Base-by-base conservation (phyloP, 2,888 invertebrate species). In the Xestia sexstrigata region DNA sequence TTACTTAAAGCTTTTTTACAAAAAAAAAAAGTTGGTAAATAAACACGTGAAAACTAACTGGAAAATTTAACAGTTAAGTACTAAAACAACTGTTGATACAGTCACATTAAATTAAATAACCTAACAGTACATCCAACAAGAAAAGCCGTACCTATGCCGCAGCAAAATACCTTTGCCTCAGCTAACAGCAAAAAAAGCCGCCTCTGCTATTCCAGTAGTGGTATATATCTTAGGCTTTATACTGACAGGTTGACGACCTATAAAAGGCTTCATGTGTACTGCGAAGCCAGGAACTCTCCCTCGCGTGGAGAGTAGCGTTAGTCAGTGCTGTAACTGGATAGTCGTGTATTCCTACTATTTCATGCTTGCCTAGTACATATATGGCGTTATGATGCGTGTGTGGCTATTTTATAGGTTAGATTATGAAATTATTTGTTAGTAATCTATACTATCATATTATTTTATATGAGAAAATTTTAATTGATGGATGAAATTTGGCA, bases 231-330 rank as follows among this genome's bases (percentile, higher is more conserved):
- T 88, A 86, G 81, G 84, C 82, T 89, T 90, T 86, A 82, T 82
- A 86, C 84, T 90, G 90, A 89, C 92, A 92, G 94, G 95, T 95
- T 93, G 93, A 95, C 91, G 95, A 95, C 94, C 93, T 93, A 94
- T 95, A 94, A 95, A 95, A 94, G 93, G 92, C 93, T 93, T 93
- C 93, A 91, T 93, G 91, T 91, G 91, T 93, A 73, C 78, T 75
- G 91, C 89, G 90, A 86, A 92, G 93, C 90, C 89, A 90, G 92
- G 90, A 90, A 86, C 90, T 90, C 91, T 88, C 88, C 83, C 86
- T 85, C 86, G 83, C 82, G 77, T 89, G 89, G 89, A 90, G 90
- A 89, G 90, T 90, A 91, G 93, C 92, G 92, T 94, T 93, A 94
- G 93, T 90, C 89, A 90, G 89, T 89, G 86, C 35, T 62, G 91